These are phyloP conservation scores for Steatocranus sp. DNA, from an alignment of 2,797 vertebrate species.

Conservation along the genomic window DNA sequence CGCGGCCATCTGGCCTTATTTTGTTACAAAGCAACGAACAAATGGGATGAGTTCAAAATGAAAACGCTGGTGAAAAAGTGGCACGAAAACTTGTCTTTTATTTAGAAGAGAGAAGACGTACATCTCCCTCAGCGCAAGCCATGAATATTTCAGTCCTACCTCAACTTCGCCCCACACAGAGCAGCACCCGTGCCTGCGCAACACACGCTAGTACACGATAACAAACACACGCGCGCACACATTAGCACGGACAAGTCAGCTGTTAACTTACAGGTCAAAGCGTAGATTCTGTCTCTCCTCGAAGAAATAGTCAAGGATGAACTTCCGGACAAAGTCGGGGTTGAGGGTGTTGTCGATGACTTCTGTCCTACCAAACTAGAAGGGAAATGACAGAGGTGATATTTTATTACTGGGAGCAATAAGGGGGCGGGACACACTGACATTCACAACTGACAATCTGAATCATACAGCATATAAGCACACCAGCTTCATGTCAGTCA, in stretches of 20 bases:
- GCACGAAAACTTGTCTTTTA: conserved; percentile 49
- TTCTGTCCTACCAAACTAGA: conserved; percentile 93
- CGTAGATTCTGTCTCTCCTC: conserved; percentile 97
- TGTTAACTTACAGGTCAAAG: conserved; percentile 93
- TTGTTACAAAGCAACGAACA: conserved; percentile 10
- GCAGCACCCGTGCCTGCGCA: conserved; percentile 3
- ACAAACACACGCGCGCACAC: neutral
- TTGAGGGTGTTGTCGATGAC: conserved; percentile 98
- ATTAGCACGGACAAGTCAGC: neutral
- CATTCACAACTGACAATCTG: neutral
- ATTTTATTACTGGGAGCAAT: neutral
- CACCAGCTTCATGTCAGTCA: neutral
- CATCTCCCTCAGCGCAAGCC: conserved; percentile 19
- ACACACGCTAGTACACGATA: neutral
- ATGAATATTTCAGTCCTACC: conserved; percentile 62
- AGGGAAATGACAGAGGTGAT: neutral
- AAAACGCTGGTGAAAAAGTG: conserved; percentile 6
- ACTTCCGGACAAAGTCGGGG: conserved; percentile 97
- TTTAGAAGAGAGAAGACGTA: conserved; percentile 41
- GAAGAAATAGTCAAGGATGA: conserved; percentile 97
- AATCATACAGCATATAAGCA: neutral
- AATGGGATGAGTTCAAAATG: conserved; percentile 10
- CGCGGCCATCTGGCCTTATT: neutral
- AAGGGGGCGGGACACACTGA: neutral
- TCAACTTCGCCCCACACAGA: conserved; percentile 28